Evolutionary conservation across 1,140 invertebrate species (phyloP), one percentile per base, ranked within the genome.

Genomic region (Apis florea): DNA sequence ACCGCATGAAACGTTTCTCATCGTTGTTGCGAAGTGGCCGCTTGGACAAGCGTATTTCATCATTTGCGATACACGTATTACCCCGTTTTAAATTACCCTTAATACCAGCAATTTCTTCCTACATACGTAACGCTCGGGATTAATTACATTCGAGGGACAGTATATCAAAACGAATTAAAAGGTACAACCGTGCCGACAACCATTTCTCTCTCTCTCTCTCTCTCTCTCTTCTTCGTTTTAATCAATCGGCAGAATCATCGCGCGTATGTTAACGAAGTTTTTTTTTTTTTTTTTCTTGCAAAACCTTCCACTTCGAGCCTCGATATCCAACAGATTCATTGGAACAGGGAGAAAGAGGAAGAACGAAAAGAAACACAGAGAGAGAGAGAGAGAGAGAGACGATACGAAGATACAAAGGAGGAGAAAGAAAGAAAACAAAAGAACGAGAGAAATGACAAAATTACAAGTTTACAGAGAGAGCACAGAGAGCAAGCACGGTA

Each of bases 401-500:
- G 31, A 31, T 31, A 31, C 31, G 1, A 31, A 31, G 31, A 2
- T 31, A 31, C 1, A 31, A 31, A 31, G 31, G 31, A 17, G 17
- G 15, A 54, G 53, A 54, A 15, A 54, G 17, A 19, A n/a, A 15
- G 59, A 61, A 13, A 61, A 63, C 64, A 40, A 3, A 40, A 40
- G 31, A 40, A 40, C 4, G 31, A 40, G 31, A 40, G 31, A 40
- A 40, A 40, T 6, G 31, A 40, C 31, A 40, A 40, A 40, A 40
- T 40, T 40, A 40, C 31, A 40, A 40, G 6, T 40, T 40, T 40
- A 40, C 31, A 40, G 4, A n/a, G n/a, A n/a, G 31, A 1, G 31
- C 31, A 2, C 74, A 79, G 76, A 61, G 71, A 68, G 49, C 73
- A 67, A 58, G 66, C 80, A 47, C n/a, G 58, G 74, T 47, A 79